Evolutionary conservation across 2,797 vertebrate species (phyloP), one percentile per base, ranked within the genome.

Genomic region (Labroides dimidiatus): DNA sequence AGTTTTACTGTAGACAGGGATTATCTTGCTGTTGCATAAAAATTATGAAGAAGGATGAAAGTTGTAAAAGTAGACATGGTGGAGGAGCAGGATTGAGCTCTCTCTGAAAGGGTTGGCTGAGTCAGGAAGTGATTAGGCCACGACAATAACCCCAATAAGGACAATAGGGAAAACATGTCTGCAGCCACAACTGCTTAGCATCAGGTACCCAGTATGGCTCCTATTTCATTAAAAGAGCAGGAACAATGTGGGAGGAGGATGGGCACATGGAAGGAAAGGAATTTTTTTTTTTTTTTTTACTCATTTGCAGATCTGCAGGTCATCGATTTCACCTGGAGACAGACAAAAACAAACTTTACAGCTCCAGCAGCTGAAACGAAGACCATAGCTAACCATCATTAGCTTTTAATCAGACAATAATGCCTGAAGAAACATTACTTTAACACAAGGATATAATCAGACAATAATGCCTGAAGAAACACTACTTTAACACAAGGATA

Each of bases 101-200:
- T 27, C 73, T 86, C 84, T 90, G 82, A 89, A 86, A 74, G 20
- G 44, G 15, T 50, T 74, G 79, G 60, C 73, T 69, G 64, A 80
- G 73, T 84, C 86, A 89, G 91, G 90, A 90, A 91, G 82, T 79
- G 85, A 92, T 94, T 93, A 92, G 81, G 56, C 80, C 51, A 63
- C 74, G 87, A 89, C 86, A 91, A 87, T 92, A 92, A 84, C 72
- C 71, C 69, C 81, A 84, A 86, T 92, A 89, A 91, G 83, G 82
- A 84, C 81, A 87, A 91, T 84, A 83, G 80, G 67, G 79, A 82
- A 88, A 90, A 84, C 82, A 86, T 91, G 85, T 89, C 81, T 81
- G 83, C 72, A 89, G 87, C 85, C 85, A 86, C 60, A 88, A 84
- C 68, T 77, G 65, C 72, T 93, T 91, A 91, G 80, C 53, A 59